These are phyloP conservation scores for Matsumurasca onukii DNA, from an alignment of 1,140 invertebrate species.

Conservation along the genomic window DNA sequence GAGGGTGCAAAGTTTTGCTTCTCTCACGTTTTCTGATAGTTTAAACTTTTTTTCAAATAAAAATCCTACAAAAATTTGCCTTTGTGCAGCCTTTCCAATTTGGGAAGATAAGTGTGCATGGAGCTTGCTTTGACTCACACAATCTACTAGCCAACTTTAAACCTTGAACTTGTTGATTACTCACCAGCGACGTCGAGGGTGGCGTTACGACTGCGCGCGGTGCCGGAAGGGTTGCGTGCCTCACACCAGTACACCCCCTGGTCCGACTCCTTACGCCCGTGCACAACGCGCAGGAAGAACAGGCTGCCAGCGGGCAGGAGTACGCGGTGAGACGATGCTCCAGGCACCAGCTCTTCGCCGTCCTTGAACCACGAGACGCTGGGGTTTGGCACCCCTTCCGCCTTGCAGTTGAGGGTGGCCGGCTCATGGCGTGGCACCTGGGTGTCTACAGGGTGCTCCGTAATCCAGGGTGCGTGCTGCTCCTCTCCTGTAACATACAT, in stretches of 20 bases:
- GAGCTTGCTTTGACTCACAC: too few species aligned
- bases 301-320: conserved; percentile 67
- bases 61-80: too few species aligned
- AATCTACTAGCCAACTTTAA: too few species aligned
- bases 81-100: too few species aligned
- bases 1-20: too few species aligned
- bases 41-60: too few species aligned
- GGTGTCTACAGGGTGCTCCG: conserved; percentile 71
- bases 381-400: conserved; percentile 81
- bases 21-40: too few species aligned
- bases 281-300: conserved; percentile 78
- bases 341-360: conserved; percentile 56
- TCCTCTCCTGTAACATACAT: conserved; percentile 13
- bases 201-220: conserved; percentile 77
- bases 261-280: conserved; percentile 72
- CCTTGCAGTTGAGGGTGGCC: conserved; percentile 79
- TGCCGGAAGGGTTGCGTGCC: conserved; percentile 77
- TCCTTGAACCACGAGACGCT: conserved; percentile 80
- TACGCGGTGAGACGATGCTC: conserved; percentile 30
- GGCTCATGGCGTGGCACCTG: conserved; percentile 79
- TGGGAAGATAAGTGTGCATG: too few species aligned
- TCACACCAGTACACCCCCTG: conserved; percentile 87
- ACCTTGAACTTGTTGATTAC: too few species aligned
- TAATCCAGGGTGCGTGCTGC: conserved; percentile 68
- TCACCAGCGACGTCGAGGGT: conserved; percentile 83